Evolutionary conservation across 2,797 vertebrate genomes (phyloP).

Genomic region (Brachyalestes nurse): DNA sequence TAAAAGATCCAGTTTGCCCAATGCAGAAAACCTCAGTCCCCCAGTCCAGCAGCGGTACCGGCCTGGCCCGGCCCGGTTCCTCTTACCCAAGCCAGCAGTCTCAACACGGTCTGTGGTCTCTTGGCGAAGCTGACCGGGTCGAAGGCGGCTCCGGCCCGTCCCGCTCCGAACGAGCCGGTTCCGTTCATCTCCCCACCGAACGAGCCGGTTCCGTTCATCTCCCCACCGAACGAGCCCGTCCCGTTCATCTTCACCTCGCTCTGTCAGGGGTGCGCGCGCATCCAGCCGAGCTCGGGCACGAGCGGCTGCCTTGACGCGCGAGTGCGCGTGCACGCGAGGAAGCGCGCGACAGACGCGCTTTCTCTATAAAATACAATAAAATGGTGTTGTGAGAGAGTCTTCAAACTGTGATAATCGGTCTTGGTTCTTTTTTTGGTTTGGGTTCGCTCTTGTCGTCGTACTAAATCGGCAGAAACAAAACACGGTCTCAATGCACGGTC

Average conservation of each 20-base stretch:
- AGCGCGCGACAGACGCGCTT: too few species aligned
- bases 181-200: constrained; percentile 76
- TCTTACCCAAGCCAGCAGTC: constrained; percentile 87
- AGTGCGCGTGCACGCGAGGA: neutral
- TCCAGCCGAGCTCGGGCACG: neutral
- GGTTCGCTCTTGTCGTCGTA: too few species aligned
- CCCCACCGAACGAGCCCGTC: too few species aligned
- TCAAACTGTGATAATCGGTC: too few species aligned
- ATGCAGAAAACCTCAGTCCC: neutral
- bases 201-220: neutral
- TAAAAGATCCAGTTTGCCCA: neutral
- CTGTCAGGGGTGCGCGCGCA: constrained; percentile 16
- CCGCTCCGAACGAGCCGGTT: constrained; percentile 87
- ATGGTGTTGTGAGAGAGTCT: too few species aligned
- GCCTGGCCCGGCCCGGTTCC: too few species aligned
- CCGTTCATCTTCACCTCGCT: too few species aligned
- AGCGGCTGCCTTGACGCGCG: too few species aligned
- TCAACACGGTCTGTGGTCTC: constrained; percentile 89
- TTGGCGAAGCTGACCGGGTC: constrained; percentile 88
- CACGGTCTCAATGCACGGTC: too few species aligned
- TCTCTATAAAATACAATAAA: too few species aligned
- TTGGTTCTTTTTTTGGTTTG: too few species aligned
- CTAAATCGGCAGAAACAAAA: too few species aligned
- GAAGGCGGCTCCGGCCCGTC: constrained; percentile 83
- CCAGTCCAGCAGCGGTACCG: neutral